Conservation (phyloP, 2,888 invertebrate genomes). For the Pyrrhosoma nymphula region DNA sequence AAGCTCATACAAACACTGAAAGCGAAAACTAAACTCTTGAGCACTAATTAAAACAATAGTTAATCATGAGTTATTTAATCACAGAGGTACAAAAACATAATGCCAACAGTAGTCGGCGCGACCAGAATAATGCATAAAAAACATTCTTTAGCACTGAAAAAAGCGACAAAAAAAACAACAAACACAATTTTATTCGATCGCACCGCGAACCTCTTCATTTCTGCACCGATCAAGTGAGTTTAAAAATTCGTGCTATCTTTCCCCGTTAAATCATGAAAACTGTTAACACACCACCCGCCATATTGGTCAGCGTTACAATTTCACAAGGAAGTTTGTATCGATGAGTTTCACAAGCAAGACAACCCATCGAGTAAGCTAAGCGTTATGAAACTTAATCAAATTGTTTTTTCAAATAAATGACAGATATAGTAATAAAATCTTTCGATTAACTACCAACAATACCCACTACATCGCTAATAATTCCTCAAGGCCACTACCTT, state of each 20-base stretch:
- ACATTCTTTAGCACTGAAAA: no score
- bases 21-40: no score
- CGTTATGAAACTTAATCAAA: not conserved
- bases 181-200: no score
- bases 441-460: constrained; percentile 56
- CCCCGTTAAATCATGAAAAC: not conserved
- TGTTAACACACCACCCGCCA: constrained; percentile 75
- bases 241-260: constrained; percentile 3
- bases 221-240: not conserved
- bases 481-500: constrained; percentile 78
- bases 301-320: constrained; percentile 77
- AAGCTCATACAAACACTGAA: no score
- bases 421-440: not conserved
- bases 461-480: constrained; percentile 77
- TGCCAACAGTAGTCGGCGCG: no score
- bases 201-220: not conserved
- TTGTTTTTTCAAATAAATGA: constrained; percentile 22
- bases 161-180: no score
- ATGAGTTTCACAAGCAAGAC: not conserved
- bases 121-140: no score
- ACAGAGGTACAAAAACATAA: no score
- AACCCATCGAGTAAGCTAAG: constrained; percentile 18
- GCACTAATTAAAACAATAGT: no score
- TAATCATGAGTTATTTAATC: no score
- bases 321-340: constrained; percentile 53